phyloP scores from a whole-genome alignment of 2,113 vertebrate species.

The Pachyramphus minor region DNA sequence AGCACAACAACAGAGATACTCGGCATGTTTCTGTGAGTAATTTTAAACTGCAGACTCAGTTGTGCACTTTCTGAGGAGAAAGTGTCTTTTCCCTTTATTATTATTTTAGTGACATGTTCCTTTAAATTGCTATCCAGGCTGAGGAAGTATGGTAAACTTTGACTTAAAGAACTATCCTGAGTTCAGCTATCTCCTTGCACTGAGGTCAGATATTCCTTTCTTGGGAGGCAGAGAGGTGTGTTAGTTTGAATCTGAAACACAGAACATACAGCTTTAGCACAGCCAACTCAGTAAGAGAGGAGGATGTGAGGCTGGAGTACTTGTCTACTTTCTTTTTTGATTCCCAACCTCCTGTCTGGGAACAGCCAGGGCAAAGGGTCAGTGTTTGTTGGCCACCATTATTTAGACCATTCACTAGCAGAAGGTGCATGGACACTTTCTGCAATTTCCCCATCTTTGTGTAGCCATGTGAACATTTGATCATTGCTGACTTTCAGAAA shows the following conservation, averaged over 20 bases:
- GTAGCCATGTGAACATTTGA: background rate
- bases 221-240: background rate
- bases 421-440: background rate
- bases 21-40: background rate
- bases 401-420: background rate
- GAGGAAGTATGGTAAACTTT: background rate
- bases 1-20: background rate
- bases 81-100: background rate
- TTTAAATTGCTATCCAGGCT: background rate
- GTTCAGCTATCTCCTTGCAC: background rate
- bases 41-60: background rate
- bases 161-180: background rate
- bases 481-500: background rate
- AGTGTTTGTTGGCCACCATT: background rate
- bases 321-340: background rate
- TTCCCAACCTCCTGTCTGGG: background rate
- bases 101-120: background rate
- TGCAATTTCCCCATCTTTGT: background rate
- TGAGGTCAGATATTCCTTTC: background rate
- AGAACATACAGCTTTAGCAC: background rate
- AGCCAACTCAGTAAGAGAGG: background rate
- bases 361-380: background rate
- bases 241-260: background rate
- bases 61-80: background rate
- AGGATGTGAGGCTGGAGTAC: background rate